phyloP scores from a whole-genome alignment of 2,797 vertebrate genomes.

The Vespertilio murinus region DNA sequence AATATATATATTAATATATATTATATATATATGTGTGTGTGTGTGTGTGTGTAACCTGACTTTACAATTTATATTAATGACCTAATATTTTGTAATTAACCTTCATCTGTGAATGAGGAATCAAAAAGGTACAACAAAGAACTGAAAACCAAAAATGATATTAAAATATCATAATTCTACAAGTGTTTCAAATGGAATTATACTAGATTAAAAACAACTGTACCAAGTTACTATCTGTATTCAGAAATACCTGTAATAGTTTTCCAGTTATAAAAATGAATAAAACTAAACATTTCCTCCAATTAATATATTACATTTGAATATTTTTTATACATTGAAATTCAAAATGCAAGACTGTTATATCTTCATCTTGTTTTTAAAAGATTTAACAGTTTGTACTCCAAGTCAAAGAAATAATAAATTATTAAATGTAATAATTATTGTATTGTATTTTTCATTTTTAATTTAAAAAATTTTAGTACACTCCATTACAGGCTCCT shows the following conservation, averaged over 20 bases:
- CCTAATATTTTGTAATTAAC: neutral
- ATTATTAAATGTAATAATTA: neutral
- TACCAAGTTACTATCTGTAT: neutral
- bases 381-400: neutral
- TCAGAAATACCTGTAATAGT: neutral
- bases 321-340: neutral
- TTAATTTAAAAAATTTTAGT: neutral
- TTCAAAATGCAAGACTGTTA: neutral
- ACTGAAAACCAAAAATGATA: neutral
- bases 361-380: neutral
- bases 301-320: neutral
- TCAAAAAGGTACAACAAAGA: neutral
- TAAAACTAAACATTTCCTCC: neutral
- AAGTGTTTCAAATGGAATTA: neutral
- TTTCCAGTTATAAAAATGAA: neutral
- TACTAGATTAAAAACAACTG: neutral
- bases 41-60: too few relatives aligned
- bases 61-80: neutral
- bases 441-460: neutral
- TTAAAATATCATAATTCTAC: neutral
- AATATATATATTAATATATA: neutral
- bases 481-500: too few relatives aligned
- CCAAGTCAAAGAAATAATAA: slow-evolving; percentile 16
- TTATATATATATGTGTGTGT: too few relatives aligned
- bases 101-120: neutral